Evolutionary conservation across 2,113 vertebrate genomes (phyloP).

Genomic region (Takifugu flavidus): DNA sequence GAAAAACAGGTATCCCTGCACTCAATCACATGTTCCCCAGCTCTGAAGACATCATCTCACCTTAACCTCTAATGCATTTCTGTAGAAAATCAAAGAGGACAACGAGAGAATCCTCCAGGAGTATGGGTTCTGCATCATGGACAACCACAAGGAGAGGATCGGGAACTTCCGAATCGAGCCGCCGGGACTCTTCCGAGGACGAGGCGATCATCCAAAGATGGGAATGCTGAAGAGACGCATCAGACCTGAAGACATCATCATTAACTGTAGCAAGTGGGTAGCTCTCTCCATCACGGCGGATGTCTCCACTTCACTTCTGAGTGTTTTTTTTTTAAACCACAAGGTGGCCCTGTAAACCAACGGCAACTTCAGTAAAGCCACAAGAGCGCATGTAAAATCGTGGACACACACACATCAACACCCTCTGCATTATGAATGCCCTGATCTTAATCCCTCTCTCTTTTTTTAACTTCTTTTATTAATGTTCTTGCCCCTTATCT

Average conservation of each 20-base stretch:
- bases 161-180: slow-evolving; percentile 97
- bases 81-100: slow-evolving; percentile 93
- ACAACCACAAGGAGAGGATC: slow-evolving; percentile 94
- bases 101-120: slow-evolving; percentile 90
- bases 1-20: slow-evolving; percentile 83
- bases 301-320: not conserved
- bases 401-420: too few species aligned
- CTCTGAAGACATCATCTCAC: not conserved
- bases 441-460: not conserved
- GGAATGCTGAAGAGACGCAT: slow-evolving; percentile 94
- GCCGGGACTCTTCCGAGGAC: slow-evolving; percentile 90
- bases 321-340: slow-evolving; percentile 20
- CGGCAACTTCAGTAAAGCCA: not conserved
- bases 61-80: not conserved
- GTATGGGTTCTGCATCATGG: slow-evolving; percentile 95
- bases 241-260: slow-evolving; percentile 91
- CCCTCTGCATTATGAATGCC: not conserved
- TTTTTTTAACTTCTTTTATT: not conserved
- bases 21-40: not conserved
- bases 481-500: slow-evolving; percentile 1
- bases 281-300: not conserved
- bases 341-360: slow-evolving; percentile 33
- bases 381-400: not conserved
- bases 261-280: slow-evolving; percentile 97
- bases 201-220: slow-evolving; percentile 97